Percentiles rank a stretch among this genome's conserved stretches.
Evolutionary conservation across 2,797 vertebrate species (phyloP).

Genomic region (Saxicola maurus): DNA sequence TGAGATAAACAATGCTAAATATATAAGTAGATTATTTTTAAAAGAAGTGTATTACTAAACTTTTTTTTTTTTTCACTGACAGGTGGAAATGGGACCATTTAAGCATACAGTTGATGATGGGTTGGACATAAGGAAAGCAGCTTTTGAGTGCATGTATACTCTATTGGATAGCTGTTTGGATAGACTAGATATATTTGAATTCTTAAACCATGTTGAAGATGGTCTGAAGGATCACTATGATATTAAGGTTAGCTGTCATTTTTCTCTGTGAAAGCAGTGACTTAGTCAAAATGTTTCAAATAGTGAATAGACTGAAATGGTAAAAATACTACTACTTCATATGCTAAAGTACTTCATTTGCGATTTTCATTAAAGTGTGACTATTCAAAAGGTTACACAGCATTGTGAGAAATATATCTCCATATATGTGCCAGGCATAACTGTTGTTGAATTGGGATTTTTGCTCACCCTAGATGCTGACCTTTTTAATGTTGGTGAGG

Average conservation of each 20-base stretch:
- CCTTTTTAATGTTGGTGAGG: slow-evolving; percentile 89
- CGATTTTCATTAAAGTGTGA: background rate
- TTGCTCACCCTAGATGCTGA: slow-evolving; percentile 79
- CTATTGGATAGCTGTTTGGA: slow-evolving; percentile 89
- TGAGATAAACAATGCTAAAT: background rate
- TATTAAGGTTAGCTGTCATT: slow-evolving; percentile 84
- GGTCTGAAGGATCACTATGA: slow-evolving; percentile 92
- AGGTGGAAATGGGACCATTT: slow-evolving; percentile 93
- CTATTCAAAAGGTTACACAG: background rate
- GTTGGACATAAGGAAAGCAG: slow-evolving; percentile 87
- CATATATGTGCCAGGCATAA: background rate
- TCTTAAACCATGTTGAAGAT: slow-evolving; percentile 90
- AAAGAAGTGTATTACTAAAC: background rate
- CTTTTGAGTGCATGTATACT: slow-evolving; percentile 92
- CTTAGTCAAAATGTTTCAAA: background rate
- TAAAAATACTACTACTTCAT: background rate
- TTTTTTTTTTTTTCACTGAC: slow-evolving; percentile 1
- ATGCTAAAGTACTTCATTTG: background rate
- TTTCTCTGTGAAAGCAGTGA: background rate
- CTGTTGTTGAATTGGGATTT: background rate
- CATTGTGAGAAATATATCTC: background rate
- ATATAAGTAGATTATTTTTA: background rate
- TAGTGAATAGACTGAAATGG: background rate
- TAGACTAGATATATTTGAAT: slow-evolving; percentile 90
- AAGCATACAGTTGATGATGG: slow-evolving; percentile 91